These are phyloP conservation scores for Galaxias olidus DNA, from an alignment of 2,797 vertebrate genomes.

Conservation along the genomic window DNA sequence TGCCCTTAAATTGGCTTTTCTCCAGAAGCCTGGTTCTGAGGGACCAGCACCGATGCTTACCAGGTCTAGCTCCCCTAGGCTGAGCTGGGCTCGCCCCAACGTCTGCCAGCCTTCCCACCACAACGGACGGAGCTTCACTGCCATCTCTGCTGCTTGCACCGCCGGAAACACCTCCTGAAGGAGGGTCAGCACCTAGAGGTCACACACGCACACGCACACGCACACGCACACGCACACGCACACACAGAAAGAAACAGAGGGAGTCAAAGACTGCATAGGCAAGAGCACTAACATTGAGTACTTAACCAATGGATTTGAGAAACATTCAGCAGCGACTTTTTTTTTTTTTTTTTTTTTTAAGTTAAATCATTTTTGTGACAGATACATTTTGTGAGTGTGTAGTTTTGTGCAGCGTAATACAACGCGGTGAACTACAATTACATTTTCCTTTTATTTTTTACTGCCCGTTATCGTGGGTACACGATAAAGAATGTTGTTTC, in stretches of 20 bases:
- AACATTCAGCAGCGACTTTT: no score
- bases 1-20: no score
- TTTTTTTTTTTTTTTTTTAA: no score
- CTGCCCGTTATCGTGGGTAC: no score
- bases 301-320: no score
- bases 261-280: no score
- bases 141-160: constrained; percentile 91
- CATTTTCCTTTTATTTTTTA: neutral
- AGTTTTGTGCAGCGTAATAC: neutral
- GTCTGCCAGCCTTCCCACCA: constrained; percentile 97
- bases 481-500: no score
- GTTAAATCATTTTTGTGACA: no score
- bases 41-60: constrained; percentile 72
- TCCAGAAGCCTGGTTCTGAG: no score
- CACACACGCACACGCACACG: constrained; percentile 8
- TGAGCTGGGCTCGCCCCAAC: constrained; percentile 91
- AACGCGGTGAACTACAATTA: neutral
- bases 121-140: constrained; percentile 83
- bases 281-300: no score
- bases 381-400: no score
- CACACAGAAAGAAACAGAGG: neutral
- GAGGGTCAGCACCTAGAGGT: constrained; percentile 83
- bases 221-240: neutral
- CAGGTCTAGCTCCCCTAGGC: constrained; percentile 91
- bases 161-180: constrained; percentile 93